Percentiles rank a stretch among this genome's conserved stretches.
Evolutionary conservation across 2,888 invertebrate genomes (phyloP).

Genomic region (Scaptomyza tumidula): DNA sequence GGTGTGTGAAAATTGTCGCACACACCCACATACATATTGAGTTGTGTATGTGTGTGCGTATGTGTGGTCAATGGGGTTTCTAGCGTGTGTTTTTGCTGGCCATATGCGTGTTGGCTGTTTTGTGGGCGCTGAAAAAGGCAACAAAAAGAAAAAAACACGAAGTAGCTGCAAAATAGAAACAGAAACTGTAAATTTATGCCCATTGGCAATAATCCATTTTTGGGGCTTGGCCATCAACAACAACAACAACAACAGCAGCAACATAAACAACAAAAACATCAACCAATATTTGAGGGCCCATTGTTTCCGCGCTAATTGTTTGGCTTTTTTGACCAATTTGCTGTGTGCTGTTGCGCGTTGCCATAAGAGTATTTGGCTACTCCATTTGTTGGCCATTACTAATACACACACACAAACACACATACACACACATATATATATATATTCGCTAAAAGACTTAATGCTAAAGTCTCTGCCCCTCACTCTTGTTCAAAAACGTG

Average conservation of each 20-base stretch:
- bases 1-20: conserved; percentile 70
- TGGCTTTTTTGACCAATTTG: conserved; percentile 81
- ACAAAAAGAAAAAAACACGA: conserved; percentile 1
- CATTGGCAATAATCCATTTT: conserved; percentile 84
- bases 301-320: conserved; percentile 85
- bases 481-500: not conserved
- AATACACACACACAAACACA: conserved; percentile 21
- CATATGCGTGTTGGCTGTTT: conserved; percentile 57
- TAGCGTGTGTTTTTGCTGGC: conserved; percentile 40
- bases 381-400: conserved; percentile 29
- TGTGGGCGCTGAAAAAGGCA: conserved; percentile 40
- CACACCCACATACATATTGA: conserved; percentile 26
- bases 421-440: conserved; percentile 4
- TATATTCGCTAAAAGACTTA: not conserved
- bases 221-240: conserved; percentile 81
- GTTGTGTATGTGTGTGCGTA: conserved; percentile 11
- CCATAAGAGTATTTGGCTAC: conserved; percentile 31
- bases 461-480: not conserved
- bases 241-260: conserved; percentile 26
- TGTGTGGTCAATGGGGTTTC: conserved; percentile 35
- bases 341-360: conserved; percentile 32
- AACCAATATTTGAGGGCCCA: conserved; percentile 83
- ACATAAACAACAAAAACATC: conserved; percentile 64
- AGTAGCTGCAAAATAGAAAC: conserved; percentile 32
- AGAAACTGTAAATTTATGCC: conserved; percentile 82